These are phyloP conservation scores for Palythoa grandis DNA, from an alignment of 92 coral and sea anemone species.

Conservation along the genomic window DNA sequence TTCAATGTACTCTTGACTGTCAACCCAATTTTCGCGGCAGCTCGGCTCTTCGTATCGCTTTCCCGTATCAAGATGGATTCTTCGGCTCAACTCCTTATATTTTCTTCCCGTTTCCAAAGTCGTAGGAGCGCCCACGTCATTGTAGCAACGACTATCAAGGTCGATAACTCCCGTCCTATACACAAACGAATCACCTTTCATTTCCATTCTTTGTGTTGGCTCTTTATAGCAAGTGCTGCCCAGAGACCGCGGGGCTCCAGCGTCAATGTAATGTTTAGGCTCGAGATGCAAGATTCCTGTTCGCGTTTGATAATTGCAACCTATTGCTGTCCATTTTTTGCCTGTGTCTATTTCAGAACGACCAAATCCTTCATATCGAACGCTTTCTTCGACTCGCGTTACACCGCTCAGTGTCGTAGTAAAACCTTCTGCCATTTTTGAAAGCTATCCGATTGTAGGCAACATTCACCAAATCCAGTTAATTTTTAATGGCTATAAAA, in stretches of 20 bases:
- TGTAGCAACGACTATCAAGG: constrained; percentile 4
- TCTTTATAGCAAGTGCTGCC: constrained; percentile 9
- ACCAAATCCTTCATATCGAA: constrained; percentile 31
- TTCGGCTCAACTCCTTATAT: constrained; percentile 9
- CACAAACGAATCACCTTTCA: constrained; percentile 33
- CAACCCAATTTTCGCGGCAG: constrained; percentile 19
- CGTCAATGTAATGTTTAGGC: neutral
- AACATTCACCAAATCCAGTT: neutral
- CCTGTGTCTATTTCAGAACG: constrained; percentile 37
- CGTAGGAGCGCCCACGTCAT: constrained; percentile 15
- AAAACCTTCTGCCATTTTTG: constrained; percentile 34
- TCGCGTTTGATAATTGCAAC: constrained; percentile 1
- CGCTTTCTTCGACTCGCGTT: constrained; percentile 16
- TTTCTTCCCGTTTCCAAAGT: constrained; percentile 27
- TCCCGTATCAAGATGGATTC: constrained; percentile 5
- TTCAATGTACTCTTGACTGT: constrained; percentile 16
- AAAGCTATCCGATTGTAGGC: neutral
- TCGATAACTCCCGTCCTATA: constrained; percentile 19
- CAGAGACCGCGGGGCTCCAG: neutral
- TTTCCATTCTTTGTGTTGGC: constrained; percentile 10
- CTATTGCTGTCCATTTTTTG: neutral
- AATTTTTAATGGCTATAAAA: too few species aligned
- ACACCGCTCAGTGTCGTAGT: constrained; percentile 15
- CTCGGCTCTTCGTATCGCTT: constrained; percentile 38
- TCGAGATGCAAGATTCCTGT: constrained; percentile 27